Base-by-base conservation (phyloP, 2,113 vertebrate species). In the Chamaea fasciata region DNA sequence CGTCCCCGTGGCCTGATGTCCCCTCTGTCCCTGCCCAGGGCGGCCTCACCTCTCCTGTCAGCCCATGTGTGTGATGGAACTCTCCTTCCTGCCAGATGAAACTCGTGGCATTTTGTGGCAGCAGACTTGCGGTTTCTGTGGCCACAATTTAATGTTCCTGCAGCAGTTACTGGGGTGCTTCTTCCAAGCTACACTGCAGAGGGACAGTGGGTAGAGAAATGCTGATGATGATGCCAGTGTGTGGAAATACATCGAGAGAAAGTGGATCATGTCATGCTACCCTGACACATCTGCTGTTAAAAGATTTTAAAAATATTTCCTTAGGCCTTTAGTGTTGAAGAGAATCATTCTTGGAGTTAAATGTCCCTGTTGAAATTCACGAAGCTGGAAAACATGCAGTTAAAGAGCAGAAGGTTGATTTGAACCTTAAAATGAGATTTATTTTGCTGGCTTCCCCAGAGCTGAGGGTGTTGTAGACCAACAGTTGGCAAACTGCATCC, bases 51-150 rank as follows among this genome's bases (percentile, higher is more conserved):
- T 6, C 24, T 10, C 39, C 7, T 5, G 23, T 3, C 47, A 7
- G 0, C n/a, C 26, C 4, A 0, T 2, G 21, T 1, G 19, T 11
- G 78, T 2, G 0, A 4, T 24, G 62, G 31, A 26, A 2, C 56
- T 67, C 20, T n/a, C 27, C 24, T 20, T 47, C 17, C 50, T 50
- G 53, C 13, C 21, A 9, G 35, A 8, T 41, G 47, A 17, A 75
- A 15, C 47, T 60, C 42, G 1, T 1, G 33, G 62, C 30, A 0
- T 49, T 65, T 33, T 50, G 52, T 87, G 92, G 69, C 89, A 56
- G 69, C n/a, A 52, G 30, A 9, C 70, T 8, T 49, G 94, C 49
- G 89, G 92, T 96, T 86, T 6, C 68, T 89, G 93, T 75, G 96
- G 83, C 55, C 62, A 17, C 71, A 4, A 2, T 41, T 18, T 75